Conservation (phyloP, 1,140 invertebrate genomes). For the Aphelenchoides avenae region DNA sequence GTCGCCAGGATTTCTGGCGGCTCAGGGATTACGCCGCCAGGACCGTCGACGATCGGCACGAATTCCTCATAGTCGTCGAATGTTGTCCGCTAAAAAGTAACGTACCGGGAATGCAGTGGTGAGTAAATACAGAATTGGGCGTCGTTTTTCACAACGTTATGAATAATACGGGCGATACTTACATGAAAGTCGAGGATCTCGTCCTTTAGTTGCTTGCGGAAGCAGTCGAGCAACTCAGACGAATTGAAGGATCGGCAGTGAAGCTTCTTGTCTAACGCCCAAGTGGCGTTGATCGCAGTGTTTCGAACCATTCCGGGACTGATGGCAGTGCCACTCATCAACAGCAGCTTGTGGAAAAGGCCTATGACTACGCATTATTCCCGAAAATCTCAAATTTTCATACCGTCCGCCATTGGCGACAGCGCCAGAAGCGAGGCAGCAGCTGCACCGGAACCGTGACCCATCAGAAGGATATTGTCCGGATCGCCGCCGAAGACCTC, state of each 20-base stretch:
- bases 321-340: constrained; percentile 89
- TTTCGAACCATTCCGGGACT: constrained; percentile 71
- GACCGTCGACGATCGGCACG: constrained; percentile 56
- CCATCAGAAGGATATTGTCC: constrained; percentile 80
- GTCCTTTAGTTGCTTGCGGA: constrained; percentile 55
- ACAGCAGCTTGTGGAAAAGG: constrained; percentile 83
- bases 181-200: constrained; percentile 55
- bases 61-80: constrained; percentile 54
- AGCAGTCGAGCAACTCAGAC: constrained; percentile 55
- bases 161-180: constrained; percentile 14
- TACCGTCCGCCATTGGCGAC: constrained; percentile 80
- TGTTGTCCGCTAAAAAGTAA: constrained; percentile 7
- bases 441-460: constrained; percentile 86
- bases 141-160: too few relatives aligned
- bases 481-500: constrained; percentile 84
- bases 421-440: constrained; percentile 89
- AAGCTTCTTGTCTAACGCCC: constrained; percentile 50
- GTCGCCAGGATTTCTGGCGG: constrained; percentile 47
- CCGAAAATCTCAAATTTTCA: constrained; percentile 61
- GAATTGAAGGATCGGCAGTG: constrained; percentile 58
- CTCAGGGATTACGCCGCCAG: constrained; percentile 55
- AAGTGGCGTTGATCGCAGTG: constrained; percentile 57
- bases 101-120: constrained; percentile 1
- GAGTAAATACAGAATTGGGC: too few relatives aligned
- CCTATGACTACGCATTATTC: constrained; percentile 24